phyloP scores from a whole-genome alignment of 2,113 vertebrate genomes.

The Balaeniceps rex region DNA sequence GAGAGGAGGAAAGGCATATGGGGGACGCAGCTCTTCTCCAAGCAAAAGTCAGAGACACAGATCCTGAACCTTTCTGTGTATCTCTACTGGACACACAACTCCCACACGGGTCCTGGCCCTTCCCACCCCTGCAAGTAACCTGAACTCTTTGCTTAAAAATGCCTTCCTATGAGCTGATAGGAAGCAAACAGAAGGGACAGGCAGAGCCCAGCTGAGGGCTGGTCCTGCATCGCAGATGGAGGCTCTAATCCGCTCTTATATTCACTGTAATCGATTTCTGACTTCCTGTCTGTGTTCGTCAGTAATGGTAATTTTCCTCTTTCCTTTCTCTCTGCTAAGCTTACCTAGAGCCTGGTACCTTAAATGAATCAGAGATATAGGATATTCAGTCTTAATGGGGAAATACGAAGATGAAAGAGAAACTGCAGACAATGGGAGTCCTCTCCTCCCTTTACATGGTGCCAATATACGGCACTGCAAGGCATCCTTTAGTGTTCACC shows the following conservation, averaged over 20 bases:
- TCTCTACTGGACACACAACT: not conserved
- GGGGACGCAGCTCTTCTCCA: not conserved
- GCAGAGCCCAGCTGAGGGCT: not conserved
- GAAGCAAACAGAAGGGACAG: not conserved
- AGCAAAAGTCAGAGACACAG: not conserved
- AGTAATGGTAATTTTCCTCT: not conserved
- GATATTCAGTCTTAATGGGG: not conserved
- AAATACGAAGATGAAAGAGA: not conserved
- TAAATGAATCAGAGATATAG: not conserved
- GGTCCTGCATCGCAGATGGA: accelerated
- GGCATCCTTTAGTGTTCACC: not conserved
- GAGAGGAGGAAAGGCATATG: not conserved
- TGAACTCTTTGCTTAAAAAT: not conserved
- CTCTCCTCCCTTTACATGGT: not conserved
- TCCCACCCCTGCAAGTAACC: not conserved
- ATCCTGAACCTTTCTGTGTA: not conserved
- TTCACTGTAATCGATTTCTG: constrained; percentile 42
- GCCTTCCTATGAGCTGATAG: not conserved
- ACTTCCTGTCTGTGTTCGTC: constrained; percentile 1
- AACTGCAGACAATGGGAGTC: not conserved
- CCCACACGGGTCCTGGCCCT: not conserved
- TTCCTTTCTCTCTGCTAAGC: not conserved
- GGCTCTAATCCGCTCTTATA: not conserved
- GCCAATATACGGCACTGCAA: not conserved
- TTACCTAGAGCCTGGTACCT: not conserved